Evolutionary conservation across 2,113 vertebrate species (phyloP).

Genomic region (Gnathonemus echidnorhynchus): DNA sequence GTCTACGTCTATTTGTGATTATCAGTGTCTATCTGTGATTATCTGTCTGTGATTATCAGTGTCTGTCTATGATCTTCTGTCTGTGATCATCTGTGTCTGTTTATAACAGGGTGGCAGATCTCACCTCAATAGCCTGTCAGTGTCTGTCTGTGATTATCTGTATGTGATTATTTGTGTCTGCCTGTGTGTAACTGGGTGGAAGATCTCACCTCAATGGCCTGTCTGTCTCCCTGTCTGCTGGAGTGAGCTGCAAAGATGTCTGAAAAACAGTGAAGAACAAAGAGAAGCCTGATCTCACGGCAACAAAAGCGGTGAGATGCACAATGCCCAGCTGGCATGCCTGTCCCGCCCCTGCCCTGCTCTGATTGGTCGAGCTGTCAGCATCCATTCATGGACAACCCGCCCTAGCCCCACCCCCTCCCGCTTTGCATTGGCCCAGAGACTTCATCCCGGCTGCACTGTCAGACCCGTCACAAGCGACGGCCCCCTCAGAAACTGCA

Average conservation of each 20-base stretch:
- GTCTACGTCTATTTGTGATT: constrained; percentile 54
- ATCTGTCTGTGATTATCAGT: background rate
- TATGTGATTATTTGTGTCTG: background rate
- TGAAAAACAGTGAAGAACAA: constrained; percentile 65
- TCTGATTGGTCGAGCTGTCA: background rate
- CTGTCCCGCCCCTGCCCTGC: background rate
- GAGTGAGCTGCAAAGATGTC: constrained; percentile 76
- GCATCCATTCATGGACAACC: background rate
- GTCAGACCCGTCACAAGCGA: too few species aligned
- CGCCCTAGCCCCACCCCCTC: background rate
- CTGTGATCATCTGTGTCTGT: background rate
- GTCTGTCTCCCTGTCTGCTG: constrained; percentile 74
- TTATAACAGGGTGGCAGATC: constrained; percentile 9
- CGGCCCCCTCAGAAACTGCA: background rate
- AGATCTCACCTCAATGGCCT: constrained; percentile 79
- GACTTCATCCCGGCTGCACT: background rate
- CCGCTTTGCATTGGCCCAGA: background rate
- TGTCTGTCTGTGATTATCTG: background rate
- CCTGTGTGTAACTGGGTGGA: background rate
- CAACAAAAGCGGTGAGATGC: constrained; percentile 49
- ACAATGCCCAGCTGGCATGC: constrained; percentile 40
- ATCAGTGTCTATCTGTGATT: background rate
- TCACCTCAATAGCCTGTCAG: constrained; percentile 84
- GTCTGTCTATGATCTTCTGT: constrained; percentile 40
- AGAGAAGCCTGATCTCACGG: constrained; percentile 43